Evolutionary conservation across 2,113 vertebrate species (phyloP).

Genomic region (Ellobius talpinus): DNA sequence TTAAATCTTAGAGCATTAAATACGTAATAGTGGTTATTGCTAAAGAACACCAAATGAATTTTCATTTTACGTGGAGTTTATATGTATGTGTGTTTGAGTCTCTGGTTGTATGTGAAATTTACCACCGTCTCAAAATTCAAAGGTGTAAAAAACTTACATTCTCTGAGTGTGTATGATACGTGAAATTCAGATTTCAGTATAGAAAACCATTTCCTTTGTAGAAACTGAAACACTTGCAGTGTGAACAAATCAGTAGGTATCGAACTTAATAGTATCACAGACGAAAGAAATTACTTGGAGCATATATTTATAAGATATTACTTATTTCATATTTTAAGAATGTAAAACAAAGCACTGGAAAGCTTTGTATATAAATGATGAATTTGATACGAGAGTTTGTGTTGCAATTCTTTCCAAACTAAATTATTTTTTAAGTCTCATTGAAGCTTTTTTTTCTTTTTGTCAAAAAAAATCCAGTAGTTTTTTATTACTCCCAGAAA

Average conservation of each 20-base stretch:
- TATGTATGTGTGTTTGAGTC: neutral
- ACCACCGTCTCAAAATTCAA: slow-evolving; percentile 40
- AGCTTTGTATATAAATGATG: neutral
- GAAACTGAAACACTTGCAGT: slow-evolving; percentile 41
- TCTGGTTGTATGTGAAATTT: neutral
- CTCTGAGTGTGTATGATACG: neutral
- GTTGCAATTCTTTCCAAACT: neutral
- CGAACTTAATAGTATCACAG: slow-evolving; percentile 45
- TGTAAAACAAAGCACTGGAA: slow-evolving; percentile 4
- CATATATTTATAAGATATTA: neutral
- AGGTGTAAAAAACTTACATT: slow-evolving; percentile 53
- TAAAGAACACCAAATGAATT: slow-evolving; percentile 31
- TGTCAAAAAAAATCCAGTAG: neutral
- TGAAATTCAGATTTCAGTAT: neutral
- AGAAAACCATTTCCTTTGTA: slow-evolving; percentile 64
- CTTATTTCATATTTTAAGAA: slow-evolving; percentile 20
- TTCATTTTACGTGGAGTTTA: neutral
- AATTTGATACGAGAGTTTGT: slow-evolving; percentile 35
- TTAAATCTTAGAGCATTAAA: neutral
- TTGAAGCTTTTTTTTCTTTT: neutral
- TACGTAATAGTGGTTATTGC: neutral
- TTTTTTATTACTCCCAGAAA: neutral
- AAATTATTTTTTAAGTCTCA: slow-evolving; percentile 46
- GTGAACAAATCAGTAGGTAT: slow-evolving; percentile 40
- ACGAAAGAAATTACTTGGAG: slow-evolving; percentile 36